A percentile compares a stretch with the other conserved stretches of the same genome.
Evolutionary conservation across 2,888 invertebrate genomes (phyloP).

Genomic region (Balanococcus diminutus): DNA sequence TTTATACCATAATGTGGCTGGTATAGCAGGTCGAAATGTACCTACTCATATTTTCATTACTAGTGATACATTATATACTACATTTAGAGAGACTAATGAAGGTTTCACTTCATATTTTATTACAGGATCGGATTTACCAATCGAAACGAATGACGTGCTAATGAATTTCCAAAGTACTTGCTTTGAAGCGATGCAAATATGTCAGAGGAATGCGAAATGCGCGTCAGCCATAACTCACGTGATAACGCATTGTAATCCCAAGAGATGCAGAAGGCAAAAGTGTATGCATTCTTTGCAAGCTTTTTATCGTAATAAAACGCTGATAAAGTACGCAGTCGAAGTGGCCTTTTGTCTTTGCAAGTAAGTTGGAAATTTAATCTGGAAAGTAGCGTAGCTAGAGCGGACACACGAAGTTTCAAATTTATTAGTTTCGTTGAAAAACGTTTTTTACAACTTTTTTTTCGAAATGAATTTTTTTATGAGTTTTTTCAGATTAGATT

Average conservation of each 20-base stretch:
- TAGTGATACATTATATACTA: too few relatives aligned
- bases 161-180: constrained; percentile 81
- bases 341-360: constrained; percentile 93
- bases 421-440: too few relatives aligned
- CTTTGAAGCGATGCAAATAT: constrained; percentile 81
- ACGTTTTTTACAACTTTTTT: too few relatives aligned
- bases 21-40: not conserved
- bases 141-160: constrained; percentile 68
- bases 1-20: too few relatives aligned
- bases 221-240: constrained; percentile 81
- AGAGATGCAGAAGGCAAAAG: constrained; percentile 79
- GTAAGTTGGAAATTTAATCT: constrained; percentile 72
- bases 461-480: too few relatives aligned
- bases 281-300: constrained; percentile 86
- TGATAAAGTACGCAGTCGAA: constrained; percentile 81
- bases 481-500: too few relatives aligned
- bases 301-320: constrained; percentile 77
- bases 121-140: constrained; percentile 58
- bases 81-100: not conserved
- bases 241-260: constrained; percentile 77
- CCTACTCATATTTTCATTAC: not conserved
- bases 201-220: constrained; percentile 82
- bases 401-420: too few relatives aligned
- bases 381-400: too few relatives aligned
- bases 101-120: not conserved